Evolutionary conservation across 2,113 vertebrate species (phyloP).

Genomic region (Dicentrarchus labrax): DNA sequence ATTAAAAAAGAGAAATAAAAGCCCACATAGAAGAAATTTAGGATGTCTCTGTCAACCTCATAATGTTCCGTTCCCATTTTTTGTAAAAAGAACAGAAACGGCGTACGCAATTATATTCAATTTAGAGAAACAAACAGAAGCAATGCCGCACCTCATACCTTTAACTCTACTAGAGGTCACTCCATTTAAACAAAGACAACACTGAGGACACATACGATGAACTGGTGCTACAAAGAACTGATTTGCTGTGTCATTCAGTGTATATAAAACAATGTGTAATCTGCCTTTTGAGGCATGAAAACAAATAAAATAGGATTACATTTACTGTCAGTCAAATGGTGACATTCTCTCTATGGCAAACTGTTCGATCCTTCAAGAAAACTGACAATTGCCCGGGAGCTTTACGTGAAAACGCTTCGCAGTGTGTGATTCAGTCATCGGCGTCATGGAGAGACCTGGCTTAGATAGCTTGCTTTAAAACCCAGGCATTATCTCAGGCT

Average conservation of each 20-base stretch:
- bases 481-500: constrained; percentile 69
- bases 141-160: constrained; percentile 47
- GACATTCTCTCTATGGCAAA: constrained; percentile 45
- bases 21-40: constrained; percentile 27
- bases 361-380: constrained; percentile 52
- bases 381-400: constrained; percentile 55
- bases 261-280: constrained; percentile 58
- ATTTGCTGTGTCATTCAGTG: constrained; percentile 50
- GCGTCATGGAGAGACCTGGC: constrained; percentile 68
- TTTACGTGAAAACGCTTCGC: constrained; percentile 62
- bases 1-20: constrained; percentile 19
- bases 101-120: neutral
- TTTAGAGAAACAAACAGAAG: constrained; percentile 24
- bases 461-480: constrained; percentile 78
- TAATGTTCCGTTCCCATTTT: constrained; percentile 9
- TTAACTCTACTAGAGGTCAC: constrained; percentile 16
- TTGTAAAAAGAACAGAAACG: constrained; percentile 14
- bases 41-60: constrained; percentile 20
- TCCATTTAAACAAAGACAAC: constrained; percentile 39
- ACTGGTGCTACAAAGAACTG: constrained; percentile 31
- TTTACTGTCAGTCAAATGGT: constrained; percentile 62
- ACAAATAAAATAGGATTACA: constrained; percentile 61
- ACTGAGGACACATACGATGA: constrained; percentile 15
- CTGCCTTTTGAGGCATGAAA: constrained; percentile 50
- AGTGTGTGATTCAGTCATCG: constrained; percentile 59